Base-by-base conservation (phyloP, 2,888 invertebrate species). In the Malthinus seriepunctatus region DNA sequence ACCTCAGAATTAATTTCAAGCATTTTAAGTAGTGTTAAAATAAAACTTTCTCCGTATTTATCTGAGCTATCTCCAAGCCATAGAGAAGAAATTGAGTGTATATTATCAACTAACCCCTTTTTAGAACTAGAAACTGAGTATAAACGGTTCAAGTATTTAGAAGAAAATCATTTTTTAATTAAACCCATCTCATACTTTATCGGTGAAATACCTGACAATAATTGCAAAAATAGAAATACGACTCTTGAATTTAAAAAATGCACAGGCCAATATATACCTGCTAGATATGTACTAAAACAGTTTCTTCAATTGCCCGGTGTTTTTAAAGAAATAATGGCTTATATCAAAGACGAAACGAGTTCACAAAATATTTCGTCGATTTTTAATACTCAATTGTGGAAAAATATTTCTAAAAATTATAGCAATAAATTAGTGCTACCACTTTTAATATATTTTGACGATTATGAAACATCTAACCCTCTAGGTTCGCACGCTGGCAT, bases 391-490 rank as follows among this genome's bases (percentile, higher is more conserved):
- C 11, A 14, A 2, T 33, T 44, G 12, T 51, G 44, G 44, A 14
- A 34, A 10, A 8, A 9, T 2, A 10, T 51, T 11, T 8, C 10
- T 42, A n/a, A 8, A 23, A 44, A 44, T 3, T 39, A 15, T 12
- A 4, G 2, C 7, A 9, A 14, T 10, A 34, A 51, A 34, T 44
- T 11, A 3, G 15, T 53, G 1, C 12, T 53, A 6, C 47, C 53
- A 1, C 8, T 53, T 12, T 11, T 46, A 5, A 14, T 53, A 2
- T 53, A 53, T 45, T 47, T 37, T 45, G 52, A 52, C 10, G 52
- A 52, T 34, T 52, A 45, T 33, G 52, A 45, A 37, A 11, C 23
- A 2, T 37, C 46, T 2, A 53, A 53, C 35, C 53, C 53, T 37
- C 10, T 46, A 14, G 53, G 53, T 8, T 46, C 53, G 1, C 53